phyloP scores from a whole-genome alignment of 2,113 vertebrate species.

The Channa maculata region DNA sequence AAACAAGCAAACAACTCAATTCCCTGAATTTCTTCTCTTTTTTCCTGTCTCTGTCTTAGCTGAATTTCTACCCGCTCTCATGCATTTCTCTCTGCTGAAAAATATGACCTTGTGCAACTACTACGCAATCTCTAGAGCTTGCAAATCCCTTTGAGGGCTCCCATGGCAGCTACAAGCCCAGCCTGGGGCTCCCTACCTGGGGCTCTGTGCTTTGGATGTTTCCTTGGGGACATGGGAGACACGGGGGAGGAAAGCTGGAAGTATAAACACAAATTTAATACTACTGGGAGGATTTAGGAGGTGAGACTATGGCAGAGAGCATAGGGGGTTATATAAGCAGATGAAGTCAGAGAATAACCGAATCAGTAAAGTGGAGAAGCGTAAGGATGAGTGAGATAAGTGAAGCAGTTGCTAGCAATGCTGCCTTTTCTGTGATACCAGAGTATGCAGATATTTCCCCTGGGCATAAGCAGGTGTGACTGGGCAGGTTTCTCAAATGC shows the following conservation, averaged over 20 bases:
- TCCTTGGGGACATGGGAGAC: slow-evolving; percentile 54
- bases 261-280: slow-evolving; percentile 70
- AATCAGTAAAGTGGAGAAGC: slow-evolving; percentile 34
- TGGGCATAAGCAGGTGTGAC: slow-evolving; percentile 44
- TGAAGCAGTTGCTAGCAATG: slow-evolving; percentile 14
- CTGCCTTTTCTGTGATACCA: slow-evolving; percentile 25
- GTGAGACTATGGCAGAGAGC: slow-evolving; percentile 36
- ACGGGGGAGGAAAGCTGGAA: slow-evolving; percentile 46
- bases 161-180: slow-evolving; percentile 58
- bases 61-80: slow-evolving; percentile 9
- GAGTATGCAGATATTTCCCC: slow-evolving; percentile 30
- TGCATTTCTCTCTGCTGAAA: slow-evolving; percentile 24
- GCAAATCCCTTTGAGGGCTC: slow-evolving; percentile 67
- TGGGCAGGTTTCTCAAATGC: slow-evolving; percentile 62
- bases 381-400: slow-evolving; percentile 25
- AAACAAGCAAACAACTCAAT: slow-evolving; percentile 3
- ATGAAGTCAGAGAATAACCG: slow-evolving; percentile 34
- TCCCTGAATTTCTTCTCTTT: neutral
- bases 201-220: slow-evolving; percentile 62
- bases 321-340: slow-evolving; percentile 50
- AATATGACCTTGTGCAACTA: slow-evolving; percentile 44
- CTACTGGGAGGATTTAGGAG: slow-evolving; percentile 72
- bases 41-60: neutral
- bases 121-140: slow-evolving; percentile 58
- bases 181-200: slow-evolving; percentile 64